phyloP scores from a whole-genome alignment of 1,140 invertebrate species.

The Babylonia areolata region DNA sequence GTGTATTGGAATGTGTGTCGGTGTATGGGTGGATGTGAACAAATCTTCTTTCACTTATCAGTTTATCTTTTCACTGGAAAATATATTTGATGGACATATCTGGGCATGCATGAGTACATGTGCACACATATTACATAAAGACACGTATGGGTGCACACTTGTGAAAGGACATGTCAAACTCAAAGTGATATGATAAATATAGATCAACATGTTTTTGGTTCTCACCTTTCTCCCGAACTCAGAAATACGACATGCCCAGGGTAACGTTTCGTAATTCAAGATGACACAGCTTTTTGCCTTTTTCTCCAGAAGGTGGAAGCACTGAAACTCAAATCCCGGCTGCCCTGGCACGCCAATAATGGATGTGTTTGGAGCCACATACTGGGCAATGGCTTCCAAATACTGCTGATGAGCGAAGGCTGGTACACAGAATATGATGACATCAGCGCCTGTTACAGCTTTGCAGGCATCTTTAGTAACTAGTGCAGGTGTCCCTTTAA shows the following conservation, averaged over 20 bases:
- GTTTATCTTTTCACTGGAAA: no score
- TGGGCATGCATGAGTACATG: no score
- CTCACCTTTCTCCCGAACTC: slow-evolving; percentile 57
- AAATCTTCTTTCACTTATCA: no score
- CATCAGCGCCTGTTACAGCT: slow-evolving; percentile 43
- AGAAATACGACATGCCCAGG: slow-evolving; percentile 60
- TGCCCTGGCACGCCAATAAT: slow-evolving; percentile 59
- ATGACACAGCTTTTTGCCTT: slow-evolving; percentile 35
- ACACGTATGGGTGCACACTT: no score
- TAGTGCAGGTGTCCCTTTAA: slow-evolving; percentile 39
- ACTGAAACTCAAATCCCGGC: slow-evolving; percentile 65
- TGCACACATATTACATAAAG: no score
- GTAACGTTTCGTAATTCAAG: slow-evolving; percentile 59
- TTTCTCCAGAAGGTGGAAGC: slow-evolving; percentile 38
- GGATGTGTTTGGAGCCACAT: slow-evolving; percentile 43
- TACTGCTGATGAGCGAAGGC: slow-evolving; percentile 56
- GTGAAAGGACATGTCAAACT: no score
- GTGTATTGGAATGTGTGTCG: no score
- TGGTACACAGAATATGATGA: slow-evolving; percentile 58
- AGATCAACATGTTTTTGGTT: no score
- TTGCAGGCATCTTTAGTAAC: slow-evolving; percentile 50
- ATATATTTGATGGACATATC: no score
- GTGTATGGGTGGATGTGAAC: no score
- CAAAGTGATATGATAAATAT: no score
- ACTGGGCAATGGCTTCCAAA: slow-evolving; percentile 50